These are phyloP conservation scores for Apogon talboti DNA, from an alignment of 2,797 vertebrate genomes.

Conservation along the genomic window DNA sequence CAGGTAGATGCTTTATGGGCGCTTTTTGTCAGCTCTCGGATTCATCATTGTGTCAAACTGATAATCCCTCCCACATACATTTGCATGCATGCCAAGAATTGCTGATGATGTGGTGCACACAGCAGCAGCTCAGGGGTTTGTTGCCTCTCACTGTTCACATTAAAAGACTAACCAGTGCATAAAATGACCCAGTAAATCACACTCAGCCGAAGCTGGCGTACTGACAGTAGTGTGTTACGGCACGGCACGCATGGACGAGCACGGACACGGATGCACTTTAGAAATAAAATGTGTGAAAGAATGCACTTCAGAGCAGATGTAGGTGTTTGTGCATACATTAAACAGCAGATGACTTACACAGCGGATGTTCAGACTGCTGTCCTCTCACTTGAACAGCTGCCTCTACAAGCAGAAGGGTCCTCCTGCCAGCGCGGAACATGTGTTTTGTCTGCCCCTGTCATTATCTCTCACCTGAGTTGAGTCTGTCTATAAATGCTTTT, in stretches of 20 bases:
- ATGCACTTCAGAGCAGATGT: constrained; percentile 3
- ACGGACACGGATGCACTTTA: constrained; percentile 22
- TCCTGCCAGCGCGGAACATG: constrained; percentile 32
- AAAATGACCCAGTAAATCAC: constrained; percentile 54
- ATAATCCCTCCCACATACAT: constrained; percentile 75
- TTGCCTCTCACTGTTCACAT: constrained; percentile 35
- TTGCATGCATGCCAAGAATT: constrained; percentile 53
- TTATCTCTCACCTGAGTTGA: constrained; percentile 42
- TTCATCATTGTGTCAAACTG: constrained; percentile 62
- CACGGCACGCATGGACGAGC: constrained; percentile 25
- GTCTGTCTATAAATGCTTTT: constrained; percentile 63
- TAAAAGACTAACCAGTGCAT: constrained; percentile 42
- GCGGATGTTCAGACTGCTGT: constrained; percentile 22
- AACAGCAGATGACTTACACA: constrained; percentile 20
- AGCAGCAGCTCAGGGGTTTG: constrained; percentile 22
- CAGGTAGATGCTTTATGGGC: constrained; percentile 21
- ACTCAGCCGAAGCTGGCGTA: constrained; percentile 32
- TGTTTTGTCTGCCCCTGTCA: constrained; percentile 47
- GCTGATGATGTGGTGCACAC: constrained; percentile 44
- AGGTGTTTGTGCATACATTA: constrained; percentile 20
- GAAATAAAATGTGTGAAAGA: constrained; percentile 1
- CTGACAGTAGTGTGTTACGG: constrained; percentile 6
- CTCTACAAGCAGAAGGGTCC: constrained; percentile 38
- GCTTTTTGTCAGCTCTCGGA: constrained; percentile 17
- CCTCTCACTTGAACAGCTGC: constrained; percentile 27